phyloP scores from a whole-genome alignment of 2,113 vertebrate genomes.

The Cebus imitator region DNA sequence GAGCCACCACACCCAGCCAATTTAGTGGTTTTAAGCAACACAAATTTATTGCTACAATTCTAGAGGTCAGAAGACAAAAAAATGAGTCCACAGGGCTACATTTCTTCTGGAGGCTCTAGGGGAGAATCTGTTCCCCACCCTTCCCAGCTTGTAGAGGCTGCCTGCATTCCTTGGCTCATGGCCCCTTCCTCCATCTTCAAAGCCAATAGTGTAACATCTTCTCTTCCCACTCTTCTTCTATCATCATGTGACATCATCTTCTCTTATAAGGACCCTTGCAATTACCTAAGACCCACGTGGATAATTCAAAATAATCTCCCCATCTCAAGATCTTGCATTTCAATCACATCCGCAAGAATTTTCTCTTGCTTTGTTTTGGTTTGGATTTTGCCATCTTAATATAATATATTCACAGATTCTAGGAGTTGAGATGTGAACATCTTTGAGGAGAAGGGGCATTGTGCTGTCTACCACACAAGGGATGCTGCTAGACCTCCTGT shows the following conservation, averaged over 20 bases:
- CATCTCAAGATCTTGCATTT: too few species aligned
- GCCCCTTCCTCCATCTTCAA: neutral
- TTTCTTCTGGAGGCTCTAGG: neutral
- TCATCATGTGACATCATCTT: neutral
- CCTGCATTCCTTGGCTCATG: neutral
- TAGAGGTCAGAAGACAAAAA: neutral
- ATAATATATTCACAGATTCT: too few species aligned
- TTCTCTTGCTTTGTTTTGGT: too few species aligned
- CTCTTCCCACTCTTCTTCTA: neutral
- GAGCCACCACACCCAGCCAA: neutral
- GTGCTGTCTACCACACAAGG: neutral
- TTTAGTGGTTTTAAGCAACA: neutral
- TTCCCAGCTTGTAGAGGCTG: neutral
- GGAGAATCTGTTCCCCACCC: neutral
- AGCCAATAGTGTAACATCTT: accelerated
- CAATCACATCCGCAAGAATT: too few species aligned
- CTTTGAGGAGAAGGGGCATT: too few species aligned
- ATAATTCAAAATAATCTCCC: too few species aligned
- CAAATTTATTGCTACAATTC: neutral
- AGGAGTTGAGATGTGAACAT: neutral
- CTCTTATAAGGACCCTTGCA: neutral
- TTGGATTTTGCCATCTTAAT: too few species aligned
- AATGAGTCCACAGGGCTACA: too few species aligned
- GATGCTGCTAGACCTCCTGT: neutral
- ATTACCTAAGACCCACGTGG: too few species aligned